Conservation (phyloP, 2,113 vertebrate species). For the Megatriorchis doriae region DNA sequence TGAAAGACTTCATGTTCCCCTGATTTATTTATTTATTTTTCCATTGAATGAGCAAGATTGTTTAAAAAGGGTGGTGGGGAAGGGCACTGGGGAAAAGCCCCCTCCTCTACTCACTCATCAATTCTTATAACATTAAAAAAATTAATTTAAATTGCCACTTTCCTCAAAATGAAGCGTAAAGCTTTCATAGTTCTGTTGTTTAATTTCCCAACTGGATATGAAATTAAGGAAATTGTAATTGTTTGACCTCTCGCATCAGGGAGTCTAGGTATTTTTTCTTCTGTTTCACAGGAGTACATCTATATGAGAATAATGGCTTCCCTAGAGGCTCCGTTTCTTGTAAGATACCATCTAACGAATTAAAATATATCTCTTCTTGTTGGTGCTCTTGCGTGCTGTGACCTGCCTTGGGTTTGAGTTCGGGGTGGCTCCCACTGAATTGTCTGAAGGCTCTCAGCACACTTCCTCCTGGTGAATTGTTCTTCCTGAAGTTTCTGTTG, state of each 20-base stretch:
- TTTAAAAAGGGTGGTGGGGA: constrained; percentile 29
- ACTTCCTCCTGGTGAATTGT: not conserved
- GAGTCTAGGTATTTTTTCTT: constrained; percentile 63
- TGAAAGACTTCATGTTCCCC: not conserved
- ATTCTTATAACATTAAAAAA: constrained; percentile 73
- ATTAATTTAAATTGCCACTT: constrained; percentile 79
- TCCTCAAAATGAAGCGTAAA: constrained; percentile 71
- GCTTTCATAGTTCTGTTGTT: constrained; percentile 67
- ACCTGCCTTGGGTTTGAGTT: not conserved
- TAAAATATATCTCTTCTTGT: constrained; percentile 29
- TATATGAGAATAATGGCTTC: constrained; percentile 55
- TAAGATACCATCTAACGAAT: constrained; percentile 37
- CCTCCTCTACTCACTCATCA: constrained; percentile 52
- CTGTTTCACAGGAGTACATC: constrained; percentile 56
- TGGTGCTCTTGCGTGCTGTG: not conserved
- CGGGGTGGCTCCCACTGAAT: not conserved
- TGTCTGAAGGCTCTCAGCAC: not conserved
- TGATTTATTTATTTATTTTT: constrained; percentile 46
- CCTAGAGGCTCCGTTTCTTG: constrained; percentile 30
- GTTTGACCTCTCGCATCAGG: constrained; percentile 72
- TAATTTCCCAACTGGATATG: constrained; percentile 79
- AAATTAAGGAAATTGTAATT: constrained; percentile 76
- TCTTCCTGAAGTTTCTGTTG: not conserved
- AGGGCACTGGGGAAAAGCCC: constrained; percentile 9
- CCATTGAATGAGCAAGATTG: constrained; percentile 23